Base-by-base conservation (phyloP, 2,113 vertebrate genomes). In the Rhodinocichla rosea region DNA sequence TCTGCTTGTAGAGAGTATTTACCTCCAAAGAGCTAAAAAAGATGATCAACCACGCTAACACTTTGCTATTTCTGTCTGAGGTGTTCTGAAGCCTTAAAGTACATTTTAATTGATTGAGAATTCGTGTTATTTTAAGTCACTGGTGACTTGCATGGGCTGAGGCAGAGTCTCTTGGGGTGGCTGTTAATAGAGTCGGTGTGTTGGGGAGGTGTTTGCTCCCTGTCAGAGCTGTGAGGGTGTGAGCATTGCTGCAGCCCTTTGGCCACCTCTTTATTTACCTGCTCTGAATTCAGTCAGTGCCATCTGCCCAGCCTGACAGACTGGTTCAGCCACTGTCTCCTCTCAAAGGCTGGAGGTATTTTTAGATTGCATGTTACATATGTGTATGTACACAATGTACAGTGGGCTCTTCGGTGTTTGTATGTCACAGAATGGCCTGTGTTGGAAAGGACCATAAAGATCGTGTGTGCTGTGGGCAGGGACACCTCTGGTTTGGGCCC, bases 401-500 rank as follows among this genome's bases (percentile, higher is more conserved):
- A 44, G 50, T 23, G 39, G 35, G 23, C 59, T 82, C 35, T 8
- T 33, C 16, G 13, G 73, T 55, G 63, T 2, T 56, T 8, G 2
- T 13, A 0, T 8, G 4, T 26, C 78, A 26, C 0, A 30, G 45
- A 52, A 4, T 12, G 44, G 52, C 30, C 52, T 67, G 37, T 18
- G 19, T 20, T 24, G 45, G 40, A 76, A 33, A 30, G 47, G n/a
- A 40, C 45, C 1, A 1, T 24, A 9, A 40, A 40, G 30, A 26
- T 40, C 24, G 6, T 0, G 0, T 16, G 10, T 68, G 45, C 33
- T 0, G 1, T 45, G 45, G 52, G 37, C 45, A 45, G 45, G 53
- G 69, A 39, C 52, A 30, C 24, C 24, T 68, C 17, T 68, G 73
- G 17, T 44, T 44, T 44, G 53, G 27, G 50, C 15, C 22, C 42